A percentile compares a stretch with the other conserved stretches of the same genome.
These are phyloP conservation scores for Siphonodentalium dalli DNA, from an alignment of 2,888 invertebrate species.

Conservation along the genomic window DNA sequence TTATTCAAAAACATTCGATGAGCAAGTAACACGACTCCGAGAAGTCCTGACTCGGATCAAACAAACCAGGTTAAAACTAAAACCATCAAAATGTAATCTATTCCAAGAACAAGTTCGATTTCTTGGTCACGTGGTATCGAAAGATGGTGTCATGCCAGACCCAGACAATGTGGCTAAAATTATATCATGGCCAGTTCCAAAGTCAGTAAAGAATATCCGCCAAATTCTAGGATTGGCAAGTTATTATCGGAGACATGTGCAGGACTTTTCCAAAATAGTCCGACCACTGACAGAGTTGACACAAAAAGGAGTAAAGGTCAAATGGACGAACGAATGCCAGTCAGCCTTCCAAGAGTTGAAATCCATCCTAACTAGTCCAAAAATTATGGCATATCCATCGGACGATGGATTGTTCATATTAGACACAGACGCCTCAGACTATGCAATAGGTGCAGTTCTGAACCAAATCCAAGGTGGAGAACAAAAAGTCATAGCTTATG, in stretches of 20 bases:
- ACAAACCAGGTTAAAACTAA: slow-evolving; percentile 9
- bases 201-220: slow-evolving; percentile 2
- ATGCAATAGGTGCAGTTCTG: slow-evolving; percentile 1
- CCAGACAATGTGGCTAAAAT: slow-evolving; percentile 11
- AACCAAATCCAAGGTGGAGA: neutral
- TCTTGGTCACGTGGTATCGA: slow-evolving; percentile 13
- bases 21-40: slow-evolving; percentile 5
- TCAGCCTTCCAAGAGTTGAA: neutral
- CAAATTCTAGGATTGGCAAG: slow-evolving; percentile 12
- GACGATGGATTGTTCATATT: neutral
- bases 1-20: neutral
- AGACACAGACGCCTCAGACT: slow-evolving; percentile 5
- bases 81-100: slow-evolving; percentile 6
- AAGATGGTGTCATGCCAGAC: slow-evolving; percentile 8
- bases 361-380: neutral
- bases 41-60: slow-evolving; percentile 1
- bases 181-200: slow-evolving; percentile 1
- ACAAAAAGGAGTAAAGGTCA: neutral
- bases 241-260: slow-evolving; percentile 5
- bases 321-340: slow-evolving; percentile 1
- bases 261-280: slow-evolving; percentile 9
- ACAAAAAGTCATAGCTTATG: slow-evolving; percentile 5
- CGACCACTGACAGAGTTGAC: slow-evolving; percentile 4
- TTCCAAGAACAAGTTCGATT: slow-evolving; percentile 9
- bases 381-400: slow-evolving; percentile 4